These are phyloP conservation scores for Acrocephalus scirpaceus DNA, from an alignment of 2,797 vertebrate genomes.

Conservation along the genomic window DNA sequence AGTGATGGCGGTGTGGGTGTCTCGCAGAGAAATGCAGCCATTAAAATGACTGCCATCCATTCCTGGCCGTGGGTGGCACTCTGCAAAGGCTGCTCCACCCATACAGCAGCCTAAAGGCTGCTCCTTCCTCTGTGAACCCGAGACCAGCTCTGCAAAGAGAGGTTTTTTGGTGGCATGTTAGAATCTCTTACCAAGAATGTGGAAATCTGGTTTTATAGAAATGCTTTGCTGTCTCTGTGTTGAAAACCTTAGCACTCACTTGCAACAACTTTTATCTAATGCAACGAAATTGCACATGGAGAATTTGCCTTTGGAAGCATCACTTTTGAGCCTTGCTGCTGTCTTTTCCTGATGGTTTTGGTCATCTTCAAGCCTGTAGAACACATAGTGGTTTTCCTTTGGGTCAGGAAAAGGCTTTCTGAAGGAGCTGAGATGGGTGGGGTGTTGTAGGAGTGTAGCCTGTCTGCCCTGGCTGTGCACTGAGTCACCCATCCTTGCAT, in stretches of 20 bases:
- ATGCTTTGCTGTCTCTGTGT: rapidly evolving
- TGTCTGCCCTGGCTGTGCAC: not conserved
- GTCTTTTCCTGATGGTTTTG: not conserved
- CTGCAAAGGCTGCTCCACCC: not conserved
- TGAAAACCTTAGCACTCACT: not conserved
- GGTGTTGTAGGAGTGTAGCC: not conserved
- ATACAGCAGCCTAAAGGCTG: not conserved
- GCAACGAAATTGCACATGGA: not conserved
- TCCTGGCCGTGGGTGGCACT: slow-evolving; percentile 39
- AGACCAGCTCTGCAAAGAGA: not conserved
- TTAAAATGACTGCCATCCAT: not conserved
- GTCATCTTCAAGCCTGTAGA: not conserved
- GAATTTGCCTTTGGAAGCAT: not conserved
- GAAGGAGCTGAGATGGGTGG: not conserved
- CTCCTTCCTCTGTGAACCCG: not conserved
- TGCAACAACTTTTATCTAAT: not conserved
- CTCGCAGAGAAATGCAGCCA: not conserved
- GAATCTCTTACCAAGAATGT: rapidly evolving
- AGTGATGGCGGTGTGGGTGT: not conserved
- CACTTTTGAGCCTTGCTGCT: not conserved
- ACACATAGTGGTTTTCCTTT: not conserved
- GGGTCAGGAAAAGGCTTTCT: not conserved
- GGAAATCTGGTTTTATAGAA: not conserved
- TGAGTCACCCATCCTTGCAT: slow-evolving; percentile 9
- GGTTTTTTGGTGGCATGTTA: rapidly evolving